phyloP scores from a whole-genome alignment of 2,797 vertebrate genomes.

The Thaleichthys pacificus region DNA sequence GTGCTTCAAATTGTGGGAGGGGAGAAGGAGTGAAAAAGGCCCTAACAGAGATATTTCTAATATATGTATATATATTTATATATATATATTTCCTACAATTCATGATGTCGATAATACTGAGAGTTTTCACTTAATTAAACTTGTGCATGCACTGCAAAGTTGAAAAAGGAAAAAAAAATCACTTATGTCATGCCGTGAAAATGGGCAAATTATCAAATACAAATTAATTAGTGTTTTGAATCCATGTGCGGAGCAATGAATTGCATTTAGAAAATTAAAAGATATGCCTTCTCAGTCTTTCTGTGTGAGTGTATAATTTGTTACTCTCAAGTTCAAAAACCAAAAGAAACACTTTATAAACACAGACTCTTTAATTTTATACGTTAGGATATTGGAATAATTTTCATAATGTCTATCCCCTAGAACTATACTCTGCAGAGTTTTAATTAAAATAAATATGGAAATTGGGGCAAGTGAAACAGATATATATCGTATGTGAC shows the following conservation, averaged over 20 bases:
- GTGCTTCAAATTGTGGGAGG: constrained; percentile 56
- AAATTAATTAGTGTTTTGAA: constrained; percentile 80
- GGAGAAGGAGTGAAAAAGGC: constrained; percentile 40
- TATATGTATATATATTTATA: constrained; percentile 13
- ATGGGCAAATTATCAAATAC: constrained; percentile 78
- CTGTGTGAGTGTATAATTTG: constrained; percentile 60
- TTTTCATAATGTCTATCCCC: constrained; percentile 59
- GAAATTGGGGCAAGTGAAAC: constrained; percentile 40
- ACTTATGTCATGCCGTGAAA: constrained; percentile 70
- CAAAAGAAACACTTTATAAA: constrained; percentile 53
- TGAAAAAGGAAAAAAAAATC: constrained; percentile 61
- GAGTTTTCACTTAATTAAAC: constrained; percentile 77
- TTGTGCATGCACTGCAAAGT: constrained; percentile 72
- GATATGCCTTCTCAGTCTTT: constrained; percentile 63
- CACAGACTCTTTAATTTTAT: constrained; percentile 56
- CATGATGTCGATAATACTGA: constrained; percentile 62
- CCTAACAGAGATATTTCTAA: constrained; percentile 45
- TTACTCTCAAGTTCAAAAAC: constrained; percentile 63
- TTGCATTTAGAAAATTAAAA: constrained; percentile 79
- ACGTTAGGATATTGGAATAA: constrained; percentile 46
- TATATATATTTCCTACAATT: constrained; percentile 53
- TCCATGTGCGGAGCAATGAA: constrained; percentile 69
- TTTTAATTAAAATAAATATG: constrained; percentile 69
- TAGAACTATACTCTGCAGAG: constrained; percentile 47
- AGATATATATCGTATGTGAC: constrained; percentile 47